A percentile compares a stretch with the other conserved stretches of the same genome.
Evolutionary conservation across 1,140 invertebrate species (phyloP).

Genomic region (Drosophila nasuta): DNA sequence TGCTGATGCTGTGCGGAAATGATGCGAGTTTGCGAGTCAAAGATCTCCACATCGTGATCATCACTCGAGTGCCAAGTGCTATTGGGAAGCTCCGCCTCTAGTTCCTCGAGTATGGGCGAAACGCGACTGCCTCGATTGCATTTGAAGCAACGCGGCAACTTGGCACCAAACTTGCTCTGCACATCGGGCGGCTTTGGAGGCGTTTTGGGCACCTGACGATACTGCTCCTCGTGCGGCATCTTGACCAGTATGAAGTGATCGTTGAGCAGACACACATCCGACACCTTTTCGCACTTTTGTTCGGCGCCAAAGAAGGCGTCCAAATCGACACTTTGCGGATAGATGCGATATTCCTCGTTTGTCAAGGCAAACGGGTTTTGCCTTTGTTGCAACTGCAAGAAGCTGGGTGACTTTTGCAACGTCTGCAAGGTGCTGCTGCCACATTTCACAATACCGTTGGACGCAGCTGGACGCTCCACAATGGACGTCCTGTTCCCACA

Average conservation of each 20-base stretch:
- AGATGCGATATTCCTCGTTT: conserved; percentile 66
- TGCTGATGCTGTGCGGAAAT: conserved; percentile 8
- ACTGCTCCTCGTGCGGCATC: conserved; percentile 53
- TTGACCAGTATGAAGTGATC: conserved; percentile 81
- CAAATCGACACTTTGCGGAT: conserved; percentile 71
- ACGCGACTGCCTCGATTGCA: conserved; percentile 68
- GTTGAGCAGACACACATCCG: conserved; percentile 78
- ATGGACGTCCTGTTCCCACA: conserved; percentile 6
- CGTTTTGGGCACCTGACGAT: not conserved
- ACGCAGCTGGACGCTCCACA: conserved; percentile 8
- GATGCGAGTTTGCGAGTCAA: conserved; percentile 44
- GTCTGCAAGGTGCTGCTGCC: conserved; percentile 9
- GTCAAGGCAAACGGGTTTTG: conserved; percentile 3
- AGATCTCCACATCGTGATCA: conserved; percentile 35
- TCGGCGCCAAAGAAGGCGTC: conserved; percentile 70
- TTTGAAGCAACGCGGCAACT: conserved; percentile 63
- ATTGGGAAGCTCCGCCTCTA: conserved; percentile 28
- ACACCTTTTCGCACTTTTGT: conserved; percentile 66
- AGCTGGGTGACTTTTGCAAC: conserved; percentile 12
- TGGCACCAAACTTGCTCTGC: conserved; percentile 32
- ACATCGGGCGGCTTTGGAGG: not conserved
- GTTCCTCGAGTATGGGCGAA: conserved; percentile 60
- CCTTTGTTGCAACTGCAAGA: conserved; percentile 15
- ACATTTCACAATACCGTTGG: conserved; percentile 13
- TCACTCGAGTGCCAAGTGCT: conserved; percentile 19